phyloP scores from a whole-genome alignment of 2,113 vertebrate species.

The Barnardius zonarius region DNA sequence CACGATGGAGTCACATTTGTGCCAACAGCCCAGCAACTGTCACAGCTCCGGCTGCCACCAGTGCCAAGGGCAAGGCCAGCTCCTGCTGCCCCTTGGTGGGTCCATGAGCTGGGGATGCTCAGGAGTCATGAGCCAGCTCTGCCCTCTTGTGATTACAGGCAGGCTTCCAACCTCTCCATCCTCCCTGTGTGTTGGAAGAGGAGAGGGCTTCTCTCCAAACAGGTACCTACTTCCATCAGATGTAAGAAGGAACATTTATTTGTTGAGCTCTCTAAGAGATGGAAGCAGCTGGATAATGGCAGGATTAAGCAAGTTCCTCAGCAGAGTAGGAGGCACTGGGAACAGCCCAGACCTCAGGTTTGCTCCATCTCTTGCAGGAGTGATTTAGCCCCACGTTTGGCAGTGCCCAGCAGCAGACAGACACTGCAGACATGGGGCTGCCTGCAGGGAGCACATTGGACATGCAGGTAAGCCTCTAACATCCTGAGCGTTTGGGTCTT shows the following conservation, averaged over 20 bases:
- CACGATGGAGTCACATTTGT: background rate
- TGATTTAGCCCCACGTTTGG: background rate
- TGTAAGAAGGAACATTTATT: rapidly evolving
- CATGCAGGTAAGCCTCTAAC: background rate
- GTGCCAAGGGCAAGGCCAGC: background rate
- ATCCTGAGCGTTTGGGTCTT: background rate
- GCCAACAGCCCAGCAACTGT: background rate
- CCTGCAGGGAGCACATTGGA: rapidly evolving
- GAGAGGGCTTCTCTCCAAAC: background rate
- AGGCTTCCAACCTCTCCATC: background rate
- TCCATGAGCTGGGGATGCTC: background rate
- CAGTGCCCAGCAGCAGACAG: background rate
- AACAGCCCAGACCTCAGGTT: background rate
- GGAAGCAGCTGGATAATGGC: rapidly evolving
- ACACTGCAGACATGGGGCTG: background rate
- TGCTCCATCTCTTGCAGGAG: background rate
- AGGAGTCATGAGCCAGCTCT: background rate
- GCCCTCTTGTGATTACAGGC: slow-evolving; percentile 48
- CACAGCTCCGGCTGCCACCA: background rate
- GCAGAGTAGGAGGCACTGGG: background rate
- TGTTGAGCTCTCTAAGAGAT: background rate
- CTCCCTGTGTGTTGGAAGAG: too few species aligned
- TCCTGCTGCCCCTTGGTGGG: background rate
- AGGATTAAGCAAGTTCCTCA: background rate
- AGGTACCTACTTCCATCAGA: background rate